Conservation (phyloP, 2,888 invertebrate genomes). For the Mellilla xanthometata region DNA sequence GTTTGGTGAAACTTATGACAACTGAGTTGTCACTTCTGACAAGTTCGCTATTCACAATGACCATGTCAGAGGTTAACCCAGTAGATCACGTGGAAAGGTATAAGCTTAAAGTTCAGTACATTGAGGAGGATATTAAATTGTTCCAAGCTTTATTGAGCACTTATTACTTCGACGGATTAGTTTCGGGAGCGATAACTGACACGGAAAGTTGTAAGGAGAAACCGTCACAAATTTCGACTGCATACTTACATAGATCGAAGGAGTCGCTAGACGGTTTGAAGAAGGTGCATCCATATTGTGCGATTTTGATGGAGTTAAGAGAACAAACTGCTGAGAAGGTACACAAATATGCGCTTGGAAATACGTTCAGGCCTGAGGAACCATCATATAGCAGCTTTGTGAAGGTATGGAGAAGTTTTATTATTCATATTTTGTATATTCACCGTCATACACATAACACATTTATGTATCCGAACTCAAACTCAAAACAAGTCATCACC, state of each 20-base stretch:
- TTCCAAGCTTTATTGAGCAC: slow-evolving; percentile 80
- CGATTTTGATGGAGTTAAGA: slow-evolving; percentile 60
- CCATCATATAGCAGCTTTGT: slow-evolving; percentile 76
- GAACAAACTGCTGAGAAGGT: slow-evolving; percentile 56
- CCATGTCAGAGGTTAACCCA: slow-evolving; percentile 85
- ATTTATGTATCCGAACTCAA: too few species aligned
- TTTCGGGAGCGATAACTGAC: slow-evolving; percentile 55
- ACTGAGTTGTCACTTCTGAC: slow-evolving; percentile 62
- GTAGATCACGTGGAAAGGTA: slow-evolving; percentile 94
- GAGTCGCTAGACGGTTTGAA: slow-evolving; percentile 43
- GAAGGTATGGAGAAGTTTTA: slow-evolving; percentile 64
- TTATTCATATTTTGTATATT: too few species aligned
- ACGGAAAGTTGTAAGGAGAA: slow-evolving; percentile 53
- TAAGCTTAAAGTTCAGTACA: slow-evolving; percentile 86
- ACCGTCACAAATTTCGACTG: slow-evolving; percentile 45
- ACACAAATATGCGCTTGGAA: slow-evolving; percentile 74
- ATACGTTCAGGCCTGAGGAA: slow-evolving; percentile 80
- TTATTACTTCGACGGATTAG: slow-evolving; percentile 79
- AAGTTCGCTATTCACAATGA: slow-evolving; percentile 79
- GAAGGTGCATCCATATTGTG: slow-evolving; percentile 74
- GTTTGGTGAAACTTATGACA: slow-evolving; percentile 47
- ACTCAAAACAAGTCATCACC: too few species aligned
- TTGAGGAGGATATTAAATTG: slow-evolving; percentile 85
- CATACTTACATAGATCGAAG: slow-evolving; percentile 37
- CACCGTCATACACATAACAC: too few species aligned